Evolutionary conservation across 2,888 invertebrate species (phyloP).

Genomic region (Tridacna crocea): DNA sequence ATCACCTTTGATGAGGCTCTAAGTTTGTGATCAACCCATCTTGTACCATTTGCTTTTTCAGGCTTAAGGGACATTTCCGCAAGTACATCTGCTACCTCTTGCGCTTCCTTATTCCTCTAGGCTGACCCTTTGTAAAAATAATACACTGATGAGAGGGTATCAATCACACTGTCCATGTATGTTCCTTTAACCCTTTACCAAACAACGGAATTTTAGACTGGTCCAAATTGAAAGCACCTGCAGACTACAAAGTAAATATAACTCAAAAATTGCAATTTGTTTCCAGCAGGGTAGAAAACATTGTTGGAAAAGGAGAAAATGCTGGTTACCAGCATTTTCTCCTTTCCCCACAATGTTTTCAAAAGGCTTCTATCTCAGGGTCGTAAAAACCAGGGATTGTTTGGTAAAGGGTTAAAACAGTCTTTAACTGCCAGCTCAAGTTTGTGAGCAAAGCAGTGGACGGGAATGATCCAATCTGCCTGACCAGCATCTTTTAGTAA

Average conservation of each 20-base stretch:
- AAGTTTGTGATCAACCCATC: slow-evolving; percentile 58
- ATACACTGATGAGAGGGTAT: slow-evolving; percentile 20
- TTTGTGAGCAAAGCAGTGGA: slow-evolving; percentile 54
- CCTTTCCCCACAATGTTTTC: too few species aligned
- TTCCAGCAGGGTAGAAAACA: too few species aligned
- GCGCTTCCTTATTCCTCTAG: slow-evolving; percentile 51
- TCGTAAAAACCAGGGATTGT: too few species aligned
- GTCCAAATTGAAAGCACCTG: too few species aligned
- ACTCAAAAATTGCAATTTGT: too few species aligned
- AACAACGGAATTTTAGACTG: too few species aligned
- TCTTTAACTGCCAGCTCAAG: slow-evolving; percentile 58
- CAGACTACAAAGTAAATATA: too few species aligned
- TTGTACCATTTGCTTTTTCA: slow-evolving; percentile 50
- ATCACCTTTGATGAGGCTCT: slow-evolving; percentile 44
- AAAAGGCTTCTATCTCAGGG: too few species aligned
- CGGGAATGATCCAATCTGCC: slow-evolving; percentile 40
- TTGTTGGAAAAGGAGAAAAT: too few species aligned
- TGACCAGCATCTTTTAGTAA: slow-evolving; percentile 30
- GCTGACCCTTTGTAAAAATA: slow-evolving; percentile 58
- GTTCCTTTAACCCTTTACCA: slow-evolving; percentile 45
- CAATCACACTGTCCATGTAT: slow-evolving; percentile 37
- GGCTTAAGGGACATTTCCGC: slow-evolving; percentile 54
- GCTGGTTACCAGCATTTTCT: too few species aligned
- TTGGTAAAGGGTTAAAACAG: too few species aligned
- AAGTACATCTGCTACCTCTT: slow-evolving; percentile 43